Conservation (phyloP, 2,888 invertebrate species). For the Coleophora deauratella region DNA sequence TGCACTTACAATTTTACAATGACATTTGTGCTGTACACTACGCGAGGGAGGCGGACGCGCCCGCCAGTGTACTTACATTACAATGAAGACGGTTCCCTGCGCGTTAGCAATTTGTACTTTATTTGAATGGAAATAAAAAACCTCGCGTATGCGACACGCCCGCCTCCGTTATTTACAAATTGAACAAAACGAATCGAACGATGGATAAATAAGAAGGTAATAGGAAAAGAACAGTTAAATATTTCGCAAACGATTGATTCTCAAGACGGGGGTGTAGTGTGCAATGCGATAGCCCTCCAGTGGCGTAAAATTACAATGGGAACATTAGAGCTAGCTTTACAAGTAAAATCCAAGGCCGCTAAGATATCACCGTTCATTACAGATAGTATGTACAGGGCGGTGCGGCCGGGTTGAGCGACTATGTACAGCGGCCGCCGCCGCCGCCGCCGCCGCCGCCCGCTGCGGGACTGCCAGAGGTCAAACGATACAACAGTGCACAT, state of each 20-base stretch:
- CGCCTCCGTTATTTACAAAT: conserved; percentile 56
- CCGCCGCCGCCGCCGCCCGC: conserved; percentile 29
- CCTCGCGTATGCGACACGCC: conserved; percentile 21
- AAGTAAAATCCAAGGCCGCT: conserved; percentile 73
- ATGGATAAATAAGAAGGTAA: conserved; percentile 37
- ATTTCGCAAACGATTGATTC: conserved; percentile 54
- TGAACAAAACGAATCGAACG: conserved; percentile 42
- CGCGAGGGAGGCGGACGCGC: conserved; percentile 27
- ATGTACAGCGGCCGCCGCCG: conserved; percentile 45
- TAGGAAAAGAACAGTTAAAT: conserved; percentile 44
- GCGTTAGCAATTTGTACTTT: conserved; percentile 47
- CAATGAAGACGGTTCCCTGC: conserved; percentile 26
- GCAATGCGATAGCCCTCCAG: conserved; percentile 35
- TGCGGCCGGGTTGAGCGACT: conserved; percentile 16
- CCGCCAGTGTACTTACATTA: conserved; percentile 29
- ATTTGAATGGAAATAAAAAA: conserved; percentile 28
- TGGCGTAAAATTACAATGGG: conserved; percentile 37
- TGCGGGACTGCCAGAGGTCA: not conserved
- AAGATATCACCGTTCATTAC: conserved; percentile 72
- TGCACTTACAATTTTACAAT: conserved; percentile 69
- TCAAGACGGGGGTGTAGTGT: conserved; percentile 33
- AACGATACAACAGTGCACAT: too few relatives aligned
- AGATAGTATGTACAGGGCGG: conserved; percentile 24
- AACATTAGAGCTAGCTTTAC: conserved; percentile 69
- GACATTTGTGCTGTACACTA: conserved; percentile 68